phyloP scores from a whole-genome alignment of 2,113 vertebrate species.

The Chrysochloris asiatica region DNA sequence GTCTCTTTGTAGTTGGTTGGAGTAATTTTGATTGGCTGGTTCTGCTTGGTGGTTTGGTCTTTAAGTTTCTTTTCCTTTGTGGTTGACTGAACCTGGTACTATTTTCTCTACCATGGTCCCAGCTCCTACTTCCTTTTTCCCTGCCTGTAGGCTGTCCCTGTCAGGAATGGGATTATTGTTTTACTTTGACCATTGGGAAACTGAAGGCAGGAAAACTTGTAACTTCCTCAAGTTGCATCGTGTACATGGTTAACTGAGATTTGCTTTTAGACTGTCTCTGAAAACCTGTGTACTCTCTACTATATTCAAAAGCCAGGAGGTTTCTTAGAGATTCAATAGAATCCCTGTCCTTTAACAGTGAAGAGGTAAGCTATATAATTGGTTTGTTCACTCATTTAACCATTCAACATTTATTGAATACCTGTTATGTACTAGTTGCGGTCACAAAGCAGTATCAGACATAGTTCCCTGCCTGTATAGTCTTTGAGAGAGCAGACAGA shows the following conservation, averaged over 20 bases:
- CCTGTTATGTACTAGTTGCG: neutral
- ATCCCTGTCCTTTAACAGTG: neutral
- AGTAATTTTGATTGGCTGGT: too few relatives aligned
- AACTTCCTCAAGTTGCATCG: neutral
- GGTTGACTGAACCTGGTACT: too few relatives aligned
- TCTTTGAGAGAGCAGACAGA: conserved; percentile 27
- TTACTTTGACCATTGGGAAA: neutral
- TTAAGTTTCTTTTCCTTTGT: too few relatives aligned
- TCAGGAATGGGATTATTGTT: neutral
- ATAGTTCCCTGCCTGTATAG: neutral
- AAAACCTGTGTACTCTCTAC: neutral
- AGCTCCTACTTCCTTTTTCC: too few relatives aligned
- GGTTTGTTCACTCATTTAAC: neutral
- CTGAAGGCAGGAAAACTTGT: neutral
- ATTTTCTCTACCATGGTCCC: too few relatives aligned
- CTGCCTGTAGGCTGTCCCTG: neutral
- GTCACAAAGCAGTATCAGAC: neutral
- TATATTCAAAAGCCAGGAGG: conserved; percentile 8
- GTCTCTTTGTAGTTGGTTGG: too few relatives aligned
- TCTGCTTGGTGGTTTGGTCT: too few relatives aligned
- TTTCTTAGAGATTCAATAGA: neutral
- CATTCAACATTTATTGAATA: neutral
- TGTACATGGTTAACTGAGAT: neutral
- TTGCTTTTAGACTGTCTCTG: neutral
- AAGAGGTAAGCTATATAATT: neutral